Conservation (phyloP, 1,140 invertebrate genomes). For the Frieseomelitta varia region DNA sequence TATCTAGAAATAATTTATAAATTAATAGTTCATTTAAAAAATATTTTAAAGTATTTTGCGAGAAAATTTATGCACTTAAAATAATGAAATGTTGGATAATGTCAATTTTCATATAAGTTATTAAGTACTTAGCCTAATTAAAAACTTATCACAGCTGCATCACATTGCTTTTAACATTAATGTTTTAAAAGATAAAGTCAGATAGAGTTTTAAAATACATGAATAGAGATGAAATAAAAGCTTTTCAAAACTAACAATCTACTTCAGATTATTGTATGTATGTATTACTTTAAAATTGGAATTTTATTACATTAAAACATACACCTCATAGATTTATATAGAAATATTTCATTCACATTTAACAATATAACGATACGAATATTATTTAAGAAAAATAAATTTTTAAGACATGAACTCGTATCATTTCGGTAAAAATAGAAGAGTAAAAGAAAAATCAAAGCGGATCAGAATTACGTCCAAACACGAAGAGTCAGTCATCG, state of each 20-base stretch:
- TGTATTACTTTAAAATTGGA: not conserved
- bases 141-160: not conserved
- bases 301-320: too few relatives aligned
- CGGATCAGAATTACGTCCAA: constrained; percentile 72
- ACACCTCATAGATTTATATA: not conserved
- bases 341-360: not conserved
- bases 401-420: not conserved
- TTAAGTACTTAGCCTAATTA: not conserved
- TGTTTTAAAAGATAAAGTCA: too few relatives aligned
- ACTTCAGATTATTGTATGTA: not conserved
- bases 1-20: too few relatives aligned
- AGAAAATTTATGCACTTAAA: too few relatives aligned
- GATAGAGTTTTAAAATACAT: not conserved
- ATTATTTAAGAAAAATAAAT: too few relatives aligned
- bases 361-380: too few relatives aligned
- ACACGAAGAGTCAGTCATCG: constrained; percentile 51
- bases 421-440: not conserved
- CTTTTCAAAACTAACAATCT: not conserved
- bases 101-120: not conserved
- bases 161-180: not conserved
- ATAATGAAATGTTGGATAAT: too few relatives aligned
- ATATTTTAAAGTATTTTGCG: too few relatives aligned
- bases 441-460: not conserved
- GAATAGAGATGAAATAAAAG: not conserved
- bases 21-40: too few relatives aligned